These are phyloP conservation scores for Platygyra sinensis DNA, from an alignment of 64 coral and sea anemone genomes.

Conservation along the genomic window DNA sequence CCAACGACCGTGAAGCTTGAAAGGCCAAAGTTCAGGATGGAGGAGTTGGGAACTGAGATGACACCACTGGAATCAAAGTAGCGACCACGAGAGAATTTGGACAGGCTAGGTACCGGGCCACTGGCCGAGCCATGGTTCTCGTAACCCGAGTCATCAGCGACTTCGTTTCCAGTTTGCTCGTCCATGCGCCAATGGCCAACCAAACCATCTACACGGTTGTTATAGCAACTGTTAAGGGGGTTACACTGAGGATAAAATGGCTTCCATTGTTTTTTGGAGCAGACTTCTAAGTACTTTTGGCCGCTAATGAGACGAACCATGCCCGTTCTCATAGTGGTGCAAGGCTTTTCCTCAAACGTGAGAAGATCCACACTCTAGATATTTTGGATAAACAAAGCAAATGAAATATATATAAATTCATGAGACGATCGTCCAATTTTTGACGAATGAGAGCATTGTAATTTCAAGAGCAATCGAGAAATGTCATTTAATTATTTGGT, in stretches of 20 bases:
- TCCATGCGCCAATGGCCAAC: constrained; percentile 77
- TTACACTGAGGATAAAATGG: neutral
- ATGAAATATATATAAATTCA: too few species aligned
- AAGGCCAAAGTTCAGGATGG: neutral
- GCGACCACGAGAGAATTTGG: constrained; percentile 67
- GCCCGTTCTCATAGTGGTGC: neutral
- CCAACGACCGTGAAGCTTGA: constrained; percentile 19
- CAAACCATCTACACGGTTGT: neutral
- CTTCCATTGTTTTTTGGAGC: neutral
- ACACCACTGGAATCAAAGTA: constrained; percentile 30
- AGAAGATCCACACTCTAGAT: neutral
- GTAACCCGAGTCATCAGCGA: constrained; percentile 70
- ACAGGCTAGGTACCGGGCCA: constrained; percentile 8
- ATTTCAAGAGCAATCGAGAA: too few species aligned
- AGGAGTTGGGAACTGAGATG: constrained; percentile 5
- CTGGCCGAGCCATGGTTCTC: constrained; percentile 57
- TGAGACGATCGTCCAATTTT: too few species aligned
- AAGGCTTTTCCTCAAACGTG: neutral
- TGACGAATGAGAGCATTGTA: too few species aligned
- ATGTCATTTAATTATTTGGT: too few species aligned
- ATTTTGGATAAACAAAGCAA: neutral
- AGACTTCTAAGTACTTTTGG: neutral
- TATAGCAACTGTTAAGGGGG: neutral
- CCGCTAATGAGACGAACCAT: neutral
- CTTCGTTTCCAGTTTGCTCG: constrained; percentile 51